Percentiles rank a stretch among this genome's conserved stretches.
Conservation (phyloP, 2,888 invertebrate genomes). For the Spialia ferax region DNA sequence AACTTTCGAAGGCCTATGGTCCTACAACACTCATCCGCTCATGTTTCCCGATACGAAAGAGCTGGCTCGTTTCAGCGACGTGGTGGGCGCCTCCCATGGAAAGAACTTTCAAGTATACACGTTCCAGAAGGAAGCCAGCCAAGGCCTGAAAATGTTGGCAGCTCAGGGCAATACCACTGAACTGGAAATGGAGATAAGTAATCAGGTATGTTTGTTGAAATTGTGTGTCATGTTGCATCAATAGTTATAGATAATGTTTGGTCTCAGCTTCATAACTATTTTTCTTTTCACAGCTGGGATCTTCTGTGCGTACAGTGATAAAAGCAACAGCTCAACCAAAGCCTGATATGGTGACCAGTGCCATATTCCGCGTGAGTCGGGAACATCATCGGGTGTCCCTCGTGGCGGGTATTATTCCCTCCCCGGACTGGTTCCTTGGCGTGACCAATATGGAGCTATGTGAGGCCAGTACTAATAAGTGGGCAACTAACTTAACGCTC, state of each 20-base stretch:
- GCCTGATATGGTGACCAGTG: constrained; percentile 62
- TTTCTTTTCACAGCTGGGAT: constrained; percentile 57
- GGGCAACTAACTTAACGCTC: constrained; percentile 92
- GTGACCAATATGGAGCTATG: constrained; percentile 96
- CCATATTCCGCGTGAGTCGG: constrained; percentile 69
- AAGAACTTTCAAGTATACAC: constrained; percentile 67
- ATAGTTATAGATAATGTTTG: too few relatives aligned
- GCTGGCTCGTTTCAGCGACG: constrained; percentile 71
- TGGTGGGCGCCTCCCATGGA: constrained; percentile 77
- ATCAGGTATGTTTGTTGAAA: constrained; percentile 53
- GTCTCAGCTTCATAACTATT: background rate
- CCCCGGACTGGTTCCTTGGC: constrained; percentile 99
- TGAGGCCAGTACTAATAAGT: constrained; percentile 89
- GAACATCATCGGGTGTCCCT: constrained; percentile 72
- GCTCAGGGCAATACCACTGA: constrained; percentile 79
- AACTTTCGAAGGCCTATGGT: constrained; percentile 75
- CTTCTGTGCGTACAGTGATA: constrained; percentile 70
- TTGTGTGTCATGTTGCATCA: too few relatives aligned
- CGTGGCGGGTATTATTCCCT: constrained; percentile 73
- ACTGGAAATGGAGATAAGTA: constrained; percentile 72
- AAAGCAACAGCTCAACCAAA: constrained; percentile 70
- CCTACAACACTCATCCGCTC: constrained; percentile 69
- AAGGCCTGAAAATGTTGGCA: constrained; percentile 72
- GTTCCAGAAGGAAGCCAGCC: constrained; percentile 64
- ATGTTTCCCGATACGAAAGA: constrained; percentile 62